phyloP scores from a whole-genome alignment of 2,888 invertebrate species.

The Nebria salina region DNA sequence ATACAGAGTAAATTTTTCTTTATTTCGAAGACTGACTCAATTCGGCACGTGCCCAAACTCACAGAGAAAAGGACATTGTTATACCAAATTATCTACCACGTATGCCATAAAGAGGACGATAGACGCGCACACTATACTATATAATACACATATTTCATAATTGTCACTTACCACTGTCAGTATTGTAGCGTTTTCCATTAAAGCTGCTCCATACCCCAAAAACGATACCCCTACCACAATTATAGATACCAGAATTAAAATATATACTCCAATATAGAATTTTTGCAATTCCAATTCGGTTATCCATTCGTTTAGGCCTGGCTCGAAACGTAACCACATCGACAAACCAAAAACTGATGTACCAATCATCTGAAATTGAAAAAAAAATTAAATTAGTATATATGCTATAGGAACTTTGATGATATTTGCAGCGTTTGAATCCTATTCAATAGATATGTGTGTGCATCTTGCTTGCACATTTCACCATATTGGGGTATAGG shows the following conservation, averaged over 20 bases:
- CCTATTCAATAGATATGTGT: too few relatives aligned
- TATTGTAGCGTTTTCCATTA: constrained; percentile 77
- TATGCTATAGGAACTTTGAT: too few relatives aligned
- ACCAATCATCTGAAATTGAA: constrained; percentile 75
- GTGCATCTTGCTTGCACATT: too few relatives aligned
- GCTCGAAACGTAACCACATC: constrained; percentile 84
- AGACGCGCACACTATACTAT: neutral
- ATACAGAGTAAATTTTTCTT: constrained; percentile 1
- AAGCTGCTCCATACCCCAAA: constrained; percentile 83
- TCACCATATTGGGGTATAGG: too few relatives aligned
- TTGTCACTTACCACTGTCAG: constrained; percentile 73
- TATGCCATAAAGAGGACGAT: neutral
- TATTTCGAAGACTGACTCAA: neutral
- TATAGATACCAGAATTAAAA: constrained; percentile 77
- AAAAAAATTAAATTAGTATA: neutral
- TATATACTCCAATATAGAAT: constrained; percentile 86
- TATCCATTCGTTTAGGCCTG: constrained; percentile 85
- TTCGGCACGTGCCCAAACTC: neutral
- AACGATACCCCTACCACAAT: constrained; percentile 81
- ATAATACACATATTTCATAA: neutral
- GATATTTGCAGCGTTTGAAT: too few relatives aligned
- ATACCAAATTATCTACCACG: neutral
- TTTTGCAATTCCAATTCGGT: constrained; percentile 76
- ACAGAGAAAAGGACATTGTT: neutral
- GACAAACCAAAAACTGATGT: constrained; percentile 80